These are phyloP conservation scores for Semibalanus balanoides DNA, from an alignment of 1,140 invertebrate species.

Conservation along the genomic window DNA sequence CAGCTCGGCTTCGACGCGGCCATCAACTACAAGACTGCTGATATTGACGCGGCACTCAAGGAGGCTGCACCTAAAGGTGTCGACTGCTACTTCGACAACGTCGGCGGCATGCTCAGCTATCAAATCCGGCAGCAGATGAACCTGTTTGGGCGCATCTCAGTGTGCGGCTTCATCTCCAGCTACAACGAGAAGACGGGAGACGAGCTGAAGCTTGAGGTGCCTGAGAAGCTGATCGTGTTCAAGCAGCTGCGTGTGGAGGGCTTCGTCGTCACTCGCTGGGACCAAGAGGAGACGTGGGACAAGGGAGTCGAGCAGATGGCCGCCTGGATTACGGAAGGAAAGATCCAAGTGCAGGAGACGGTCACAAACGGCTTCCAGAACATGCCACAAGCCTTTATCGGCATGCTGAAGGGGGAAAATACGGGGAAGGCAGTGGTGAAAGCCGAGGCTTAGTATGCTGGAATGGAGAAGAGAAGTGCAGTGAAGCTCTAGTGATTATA, in stretches of 20 bases:
- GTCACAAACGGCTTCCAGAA: conserved; percentile 47
- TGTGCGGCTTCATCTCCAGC: conserved; percentile 47
- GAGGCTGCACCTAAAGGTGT: conserved; percentile 48
- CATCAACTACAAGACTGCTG: too few relatives aligned
- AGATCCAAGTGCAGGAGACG: conserved; percentile 46
- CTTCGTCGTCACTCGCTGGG: conserved; percentile 39
- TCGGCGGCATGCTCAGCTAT: conserved; percentile 44
- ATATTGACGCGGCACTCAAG: too few relatives aligned
- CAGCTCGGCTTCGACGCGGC: conserved; percentile 50
- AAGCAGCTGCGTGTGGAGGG: conserved; percentile 45
- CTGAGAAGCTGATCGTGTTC: conserved; percentile 15
- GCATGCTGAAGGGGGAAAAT: conserved; percentile 44
- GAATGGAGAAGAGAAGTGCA: too few relatives aligned
- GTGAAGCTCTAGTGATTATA: too few relatives aligned
- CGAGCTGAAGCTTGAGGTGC: conserved; percentile 4
- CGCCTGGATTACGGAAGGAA: conserved; percentile 44
- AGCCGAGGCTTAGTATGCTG: too few relatives aligned
- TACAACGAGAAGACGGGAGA: conserved; percentile 36
- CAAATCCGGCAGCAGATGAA: conserved; percentile 46
- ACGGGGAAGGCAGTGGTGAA: conserved; percentile 47
- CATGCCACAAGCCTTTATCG: conserved; percentile 44
- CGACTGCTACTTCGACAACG: conserved; percentile 59
- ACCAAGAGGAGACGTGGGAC: conserved; percentile 32
- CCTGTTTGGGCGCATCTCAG: conserved; percentile 40
- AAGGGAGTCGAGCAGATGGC: conserved; percentile 42